A percentile compares a stretch with the other conserved stretches of the same genome.
phyloP scores from a whole-genome alignment of 2,113 vertebrate species.

The Microcebus griseorufus region DNA sequence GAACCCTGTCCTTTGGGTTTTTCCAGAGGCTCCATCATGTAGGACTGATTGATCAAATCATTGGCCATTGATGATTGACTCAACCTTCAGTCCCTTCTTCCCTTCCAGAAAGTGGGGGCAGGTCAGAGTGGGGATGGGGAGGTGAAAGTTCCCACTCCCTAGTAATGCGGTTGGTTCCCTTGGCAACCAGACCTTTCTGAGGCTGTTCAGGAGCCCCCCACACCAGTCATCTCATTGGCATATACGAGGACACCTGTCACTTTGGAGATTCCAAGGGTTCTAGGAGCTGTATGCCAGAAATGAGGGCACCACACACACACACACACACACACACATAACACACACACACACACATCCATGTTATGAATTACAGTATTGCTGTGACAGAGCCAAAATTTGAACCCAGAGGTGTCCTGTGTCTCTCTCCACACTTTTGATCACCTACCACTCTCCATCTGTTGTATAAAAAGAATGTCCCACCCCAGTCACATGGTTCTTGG shows the following conservation, averaged over 20 bases:
- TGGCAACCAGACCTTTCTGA: background rate
- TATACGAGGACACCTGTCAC: background rate
- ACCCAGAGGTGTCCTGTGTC: no score
- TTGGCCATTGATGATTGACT: background rate
- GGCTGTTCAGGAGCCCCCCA: background rate
- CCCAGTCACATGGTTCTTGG: no score
- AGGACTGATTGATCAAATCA: background rate
- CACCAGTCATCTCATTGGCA: background rate
- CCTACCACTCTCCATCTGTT: accelerated
- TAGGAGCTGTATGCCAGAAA: background rate
- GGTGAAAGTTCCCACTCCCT: background rate
- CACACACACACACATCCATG: no score
- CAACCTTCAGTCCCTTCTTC: background rate
- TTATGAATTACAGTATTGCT: background rate
- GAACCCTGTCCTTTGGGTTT: background rate
- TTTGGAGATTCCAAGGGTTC: background rate
- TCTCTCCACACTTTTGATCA: background rate
- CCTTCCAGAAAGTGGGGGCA: background rate
- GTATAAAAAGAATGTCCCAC: background rate
- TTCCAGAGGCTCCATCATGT: background rate
- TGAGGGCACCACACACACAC: background rate
- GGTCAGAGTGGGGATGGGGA: background rate
- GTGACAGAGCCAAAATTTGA: background rate
- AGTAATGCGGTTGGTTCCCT: background rate
- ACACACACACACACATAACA: no score